These are phyloP conservation scores for Odontomachus brunneus DNA, from an alignment of 1,140 invertebrate species.

Conservation along the genomic window DNA sequence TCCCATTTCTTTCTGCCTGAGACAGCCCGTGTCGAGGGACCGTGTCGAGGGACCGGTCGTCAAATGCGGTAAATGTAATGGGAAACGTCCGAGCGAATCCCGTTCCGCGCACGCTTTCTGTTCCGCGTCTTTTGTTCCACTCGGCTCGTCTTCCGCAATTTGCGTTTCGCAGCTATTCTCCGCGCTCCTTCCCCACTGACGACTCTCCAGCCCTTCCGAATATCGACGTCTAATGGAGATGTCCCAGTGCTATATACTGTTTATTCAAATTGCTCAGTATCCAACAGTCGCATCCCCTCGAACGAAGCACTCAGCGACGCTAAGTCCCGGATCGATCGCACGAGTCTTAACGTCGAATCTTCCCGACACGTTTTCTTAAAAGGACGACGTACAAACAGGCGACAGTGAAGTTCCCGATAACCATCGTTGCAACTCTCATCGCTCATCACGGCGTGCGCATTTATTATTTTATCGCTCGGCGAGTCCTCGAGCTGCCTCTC, in stretches of 20 bases:
- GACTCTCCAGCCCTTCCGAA: conserved; percentile 61
- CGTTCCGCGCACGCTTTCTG: conserved; percentile 21
- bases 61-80: conserved; percentile 22
- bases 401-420: conserved; percentile 8
- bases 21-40: neutral
- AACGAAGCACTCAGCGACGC: conserved; percentile 18
- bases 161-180: conserved; percentile 38
- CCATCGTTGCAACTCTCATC: conserved; percentile 5
- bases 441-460: neutral
- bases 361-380: conserved; percentile 24
- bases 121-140: conserved; percentile 15
- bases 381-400: neutral
- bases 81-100: conserved; percentile 30
- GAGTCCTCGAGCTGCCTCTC: neutral
- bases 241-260: conserved; percentile 71
- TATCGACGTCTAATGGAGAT: conserved; percentile 77
- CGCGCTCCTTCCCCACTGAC: neutral
- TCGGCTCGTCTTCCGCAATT: conserved; percentile 43
- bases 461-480: conserved; percentile 30
- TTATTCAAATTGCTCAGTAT: conserved; percentile 77
- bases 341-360: conserved; percentile 24
- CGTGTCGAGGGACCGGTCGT: conserved; percentile 1
- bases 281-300: conserved; percentile 14
- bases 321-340: conserved; percentile 40
- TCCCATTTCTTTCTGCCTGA: neutral